phyloP scores from a whole-genome alignment of 2,888 invertebrate species.

The Aplocera efformata region DNA sequence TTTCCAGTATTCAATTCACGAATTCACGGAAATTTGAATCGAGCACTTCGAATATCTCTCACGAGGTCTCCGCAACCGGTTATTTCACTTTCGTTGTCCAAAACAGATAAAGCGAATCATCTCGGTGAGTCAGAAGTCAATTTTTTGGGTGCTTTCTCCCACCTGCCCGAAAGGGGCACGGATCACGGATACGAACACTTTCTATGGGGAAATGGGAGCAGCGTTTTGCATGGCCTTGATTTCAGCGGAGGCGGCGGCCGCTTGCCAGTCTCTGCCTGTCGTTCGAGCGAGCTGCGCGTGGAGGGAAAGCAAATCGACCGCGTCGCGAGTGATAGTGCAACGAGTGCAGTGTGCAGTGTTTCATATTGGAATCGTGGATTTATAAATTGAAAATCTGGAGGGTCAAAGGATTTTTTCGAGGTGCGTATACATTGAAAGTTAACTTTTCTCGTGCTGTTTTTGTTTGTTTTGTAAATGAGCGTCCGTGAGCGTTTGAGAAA shows the following conservation, averaged over 20 bases:
- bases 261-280: slow-evolving; percentile 51
- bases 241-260: slow-evolving; percentile 43
- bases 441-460: slow-evolving; percentile 30
- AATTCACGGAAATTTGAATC: slow-evolving; percentile 10
- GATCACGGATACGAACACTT: slow-evolving; percentile 76
- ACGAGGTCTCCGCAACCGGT: slow-evolving; percentile 63
- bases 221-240: slow-evolving; percentile 75
- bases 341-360: slow-evolving; percentile 38
- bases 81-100: slow-evolving; percentile 62
- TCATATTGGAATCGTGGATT: slow-evolving; percentile 46
- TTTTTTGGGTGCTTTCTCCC: slow-evolving; percentile 77
- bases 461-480: slow-evolving; percentile 46
- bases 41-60: slow-evolving; percentile 43
- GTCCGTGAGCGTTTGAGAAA: slow-evolving; percentile 20
- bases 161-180: slow-evolving; percentile 73
- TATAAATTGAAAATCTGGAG: slow-evolving; percentile 64
- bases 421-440: slow-evolving; percentile 40
- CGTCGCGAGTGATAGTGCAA: slow-evolving; percentile 54
- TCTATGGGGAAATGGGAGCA: slow-evolving; percentile 76
- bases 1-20: slow-evolving; percentile 19
- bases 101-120: slow-evolving; percentile 52
- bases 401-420: slow-evolving; percentile 51
- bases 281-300: slow-evolving; percentile 36
- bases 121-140: slow-evolving; percentile 67
- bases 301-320: slow-evolving; percentile 28